These are phyloP conservation scores for Mus musculus DNA, from an alignment of 2,113 vertebrate species.

Conservation along the genomic window DNA sequence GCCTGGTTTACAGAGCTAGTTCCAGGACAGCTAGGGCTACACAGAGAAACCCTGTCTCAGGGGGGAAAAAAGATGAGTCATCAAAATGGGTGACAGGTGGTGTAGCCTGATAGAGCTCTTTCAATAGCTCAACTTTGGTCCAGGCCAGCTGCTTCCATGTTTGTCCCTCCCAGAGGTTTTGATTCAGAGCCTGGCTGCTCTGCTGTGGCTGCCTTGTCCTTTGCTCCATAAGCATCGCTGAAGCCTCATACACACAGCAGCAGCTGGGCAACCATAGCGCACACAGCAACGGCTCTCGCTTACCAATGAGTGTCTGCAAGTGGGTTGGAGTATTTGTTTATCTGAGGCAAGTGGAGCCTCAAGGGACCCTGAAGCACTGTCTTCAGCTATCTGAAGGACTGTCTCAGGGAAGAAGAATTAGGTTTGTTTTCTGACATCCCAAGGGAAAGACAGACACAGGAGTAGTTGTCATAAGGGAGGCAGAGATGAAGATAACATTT, in stretches of 20 bases:
- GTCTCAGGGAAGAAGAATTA: constrained; percentile 64
- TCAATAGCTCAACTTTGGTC: background rate
- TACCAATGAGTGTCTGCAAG: constrained; percentile 62
- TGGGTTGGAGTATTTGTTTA: constrained; percentile 76
- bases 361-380: constrained; percentile 65
- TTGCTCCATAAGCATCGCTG: background rate
- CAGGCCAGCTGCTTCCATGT: background rate
- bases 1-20: background rate
- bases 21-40: background rate
- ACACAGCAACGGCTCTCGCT: background rate
- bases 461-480: constrained; percentile 10
- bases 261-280: background rate
- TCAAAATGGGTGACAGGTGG: too few relatives aligned
- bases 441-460: constrained; percentile 28
- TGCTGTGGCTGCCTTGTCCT: background rate
- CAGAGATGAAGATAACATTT: background rate
- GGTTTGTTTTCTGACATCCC: constrained; percentile 73
- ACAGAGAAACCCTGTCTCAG: background rate
- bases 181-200: background rate
- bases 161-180: background rate
- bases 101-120: background rate
- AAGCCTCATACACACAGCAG: background rate
- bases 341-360: constrained; percentile 57
- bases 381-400: constrained; percentile 74
- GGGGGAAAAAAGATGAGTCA: background rate